phyloP scores from a whole-genome alignment of 2,797 vertebrate species.

The Gambelia wislizenii region DNA sequence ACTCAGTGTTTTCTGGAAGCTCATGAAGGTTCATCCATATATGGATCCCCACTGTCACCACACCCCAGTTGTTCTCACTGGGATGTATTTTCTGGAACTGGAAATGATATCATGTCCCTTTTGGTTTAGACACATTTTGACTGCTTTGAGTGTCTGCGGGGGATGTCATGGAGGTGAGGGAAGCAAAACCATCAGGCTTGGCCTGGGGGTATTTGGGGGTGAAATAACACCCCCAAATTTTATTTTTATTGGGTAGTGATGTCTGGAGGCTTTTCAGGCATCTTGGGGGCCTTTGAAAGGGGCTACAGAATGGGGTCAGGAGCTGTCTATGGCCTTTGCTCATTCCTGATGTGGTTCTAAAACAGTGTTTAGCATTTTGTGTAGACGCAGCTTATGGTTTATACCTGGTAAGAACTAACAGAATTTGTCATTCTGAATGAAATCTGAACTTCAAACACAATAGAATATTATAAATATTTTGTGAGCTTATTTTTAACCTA shows the following conservation, averaged over 20 bases:
- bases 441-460: background rate
- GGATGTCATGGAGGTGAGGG: no score
- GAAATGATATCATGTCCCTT: no score
- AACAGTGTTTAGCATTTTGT: background rate
- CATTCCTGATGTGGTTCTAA: background rate
- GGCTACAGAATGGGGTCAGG: background rate
- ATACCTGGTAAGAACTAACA: background rate
- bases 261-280: no score
- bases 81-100: no score
- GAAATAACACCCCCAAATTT: no score
- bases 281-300: background rate
- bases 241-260: no score
- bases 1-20: background rate
- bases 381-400: background rate
- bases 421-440: background rate
- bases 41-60: background rate
- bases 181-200: no score
- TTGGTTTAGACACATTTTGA: no score
- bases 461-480: background rate
- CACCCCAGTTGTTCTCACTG: no score
- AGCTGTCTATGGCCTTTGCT: background rate
- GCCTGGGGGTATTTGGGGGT: no score
- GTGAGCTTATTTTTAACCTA: background rate
- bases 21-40: background rate
- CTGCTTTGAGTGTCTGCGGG: no score